Base-by-base conservation (phyloP, 2,888 invertebrate species). In the Pinctada fucata region DNA sequence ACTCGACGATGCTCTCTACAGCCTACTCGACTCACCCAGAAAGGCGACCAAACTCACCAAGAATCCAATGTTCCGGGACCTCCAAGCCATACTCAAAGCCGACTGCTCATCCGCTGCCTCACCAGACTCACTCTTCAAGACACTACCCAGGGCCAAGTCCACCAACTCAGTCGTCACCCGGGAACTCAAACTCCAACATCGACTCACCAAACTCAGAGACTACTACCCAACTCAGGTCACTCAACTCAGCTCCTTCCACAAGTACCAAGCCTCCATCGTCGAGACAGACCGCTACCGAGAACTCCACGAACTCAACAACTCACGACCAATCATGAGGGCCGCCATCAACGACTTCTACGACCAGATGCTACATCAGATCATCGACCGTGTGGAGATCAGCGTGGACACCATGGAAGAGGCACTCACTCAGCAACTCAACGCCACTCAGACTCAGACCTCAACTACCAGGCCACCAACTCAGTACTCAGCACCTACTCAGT, bases 281-380 rank as follows among this genome's bases (percentile, higher is more conserved):
- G 84, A 87, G 75, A 83, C 83, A 0, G 84, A 85, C 64, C 72
- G 84, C 68, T 82, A 83, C 71, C 76, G 79, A 68, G 80, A 79
- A 78, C 80, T 87, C 71, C 83, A 84, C 51, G 50, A 71, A 64
- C 78, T 78, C 10, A 82, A 76, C 16, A 64, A 75, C 58, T 48
- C 69, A 13, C 79, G 81, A 10, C 50, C 52, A 5, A 80, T 81
- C 3, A 83, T 84, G 64, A 72, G 78, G 16, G 81, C 81, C 67
- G 82, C 80, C 76, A 80, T 87, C 13, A 86, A 87, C 78, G 78
- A 72, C 75, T 82, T 84, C 76, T 87, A 85, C 81, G 86, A 86
- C 80, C 80, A 82, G 75, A 79, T 83, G 50, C 76, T 83, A 45
- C 85, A 86, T 63, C 82, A 64, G 65, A 84, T 86, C 66, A 86